Conservation (phyloP, 1,140 invertebrate species). For the Drosophila pandora region DNA sequence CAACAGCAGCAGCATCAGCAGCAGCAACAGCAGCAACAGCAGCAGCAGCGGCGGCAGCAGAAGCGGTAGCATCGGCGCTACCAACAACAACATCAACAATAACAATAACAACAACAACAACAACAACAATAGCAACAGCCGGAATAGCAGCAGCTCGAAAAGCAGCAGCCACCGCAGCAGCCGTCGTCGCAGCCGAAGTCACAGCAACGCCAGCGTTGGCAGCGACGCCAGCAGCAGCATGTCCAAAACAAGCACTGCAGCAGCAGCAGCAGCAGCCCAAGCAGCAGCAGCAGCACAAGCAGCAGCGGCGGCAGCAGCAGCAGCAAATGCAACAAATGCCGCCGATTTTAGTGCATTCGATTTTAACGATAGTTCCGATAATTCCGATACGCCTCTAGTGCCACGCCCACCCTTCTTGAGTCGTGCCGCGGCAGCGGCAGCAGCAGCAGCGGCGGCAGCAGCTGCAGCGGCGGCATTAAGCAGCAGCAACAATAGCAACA, state of each 20-base stretch:
- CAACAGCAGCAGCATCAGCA: slow-evolving; percentile 21
- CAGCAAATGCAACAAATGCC: slow-evolving; percentile 42
- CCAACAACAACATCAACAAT: slow-evolving; percentile 23
- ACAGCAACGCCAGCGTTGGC: slow-evolving; percentile 38
- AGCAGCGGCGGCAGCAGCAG: slow-evolving; percentile 29
- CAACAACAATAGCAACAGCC: slow-evolving; percentile 19
- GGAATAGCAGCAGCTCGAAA: not conserved
- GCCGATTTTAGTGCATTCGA: slow-evolving; percentile 81
- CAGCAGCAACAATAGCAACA: slow-evolving; percentile 48
- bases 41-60: slow-evolving; percentile 2
- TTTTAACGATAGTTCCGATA: slow-evolving; percentile 82
- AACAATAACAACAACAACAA: slow-evolving; percentile 23
- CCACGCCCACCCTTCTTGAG: slow-evolving; percentile 76
- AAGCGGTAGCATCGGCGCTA: slow-evolving; percentile 22
- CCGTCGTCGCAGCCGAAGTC: slow-evolving; percentile 6
- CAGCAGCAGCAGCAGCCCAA: slow-evolving; percentile 27
- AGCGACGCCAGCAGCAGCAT: slow-evolving; percentile 46
- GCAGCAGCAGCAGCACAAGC: slow-evolving; percentile 20
- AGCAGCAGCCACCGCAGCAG: slow-evolving; percentile 25
- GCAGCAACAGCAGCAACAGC: slow-evolving; percentile 1
- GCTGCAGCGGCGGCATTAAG: slow-evolving; percentile 54
- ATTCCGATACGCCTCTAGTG: slow-evolving; percentile 77
- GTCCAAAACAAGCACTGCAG: slow-evolving; percentile 45
- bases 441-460: slow-evolving; percentile 50
- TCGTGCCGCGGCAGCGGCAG: slow-evolving; percentile 67